Evolutionary conservation across 2,888 invertebrate genomes (phyloP), one percentile per base, ranked within the genome.

Genomic region (Zygaena filipendulae): DNA sequence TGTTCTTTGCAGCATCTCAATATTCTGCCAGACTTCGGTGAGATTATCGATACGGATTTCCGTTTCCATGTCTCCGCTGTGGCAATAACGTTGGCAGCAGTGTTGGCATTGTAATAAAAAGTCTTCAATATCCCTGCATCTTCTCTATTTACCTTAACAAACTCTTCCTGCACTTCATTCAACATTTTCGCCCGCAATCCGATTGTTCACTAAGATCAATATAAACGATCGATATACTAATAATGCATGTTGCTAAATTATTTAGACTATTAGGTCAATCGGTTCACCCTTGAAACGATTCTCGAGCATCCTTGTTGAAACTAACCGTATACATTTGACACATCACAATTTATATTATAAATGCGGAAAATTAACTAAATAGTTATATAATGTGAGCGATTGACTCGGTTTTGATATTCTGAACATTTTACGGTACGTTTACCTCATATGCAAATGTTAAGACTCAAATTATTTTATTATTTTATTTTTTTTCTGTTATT

Each of bases 11-110:
- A n/a, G n/a, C n/a, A n/a, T 27, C 56, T 47, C 5, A 52, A 45
- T 21, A 67, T 56, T 25, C 60, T 47, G 5, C 64, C 69, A 0
- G 71, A 62, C 44, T 68, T 74, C 0, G 72, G 68, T 1, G 68
- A 70, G n/a, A 59, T 33, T n/a, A 71, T 59, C 0, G 67, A 59
- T 1, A 69, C 64, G 0, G 68, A 64, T 42, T 71, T 75, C 6
- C 49, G 43, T 39, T 63, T 71, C 67, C 69, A 72, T 1, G 38
- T 47, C 2, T 61, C 56, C 0, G 47, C 58, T 3, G 54, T 55
- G 8, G 45, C 58, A 0, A 43, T 30, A 1, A 58, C 49, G 19
- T 38, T 39, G 0, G 52, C 40, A 1, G 46, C 42, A 1, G 56
- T 38, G 19, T 38, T 39, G 0, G 52, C 40, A 1, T 45, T 43